Percentiles rank a stretch among this genome's conserved stretches.
Conservation (phyloP, 2,888 invertebrate genomes). For the Coelogynopora nodosa region DNA sequence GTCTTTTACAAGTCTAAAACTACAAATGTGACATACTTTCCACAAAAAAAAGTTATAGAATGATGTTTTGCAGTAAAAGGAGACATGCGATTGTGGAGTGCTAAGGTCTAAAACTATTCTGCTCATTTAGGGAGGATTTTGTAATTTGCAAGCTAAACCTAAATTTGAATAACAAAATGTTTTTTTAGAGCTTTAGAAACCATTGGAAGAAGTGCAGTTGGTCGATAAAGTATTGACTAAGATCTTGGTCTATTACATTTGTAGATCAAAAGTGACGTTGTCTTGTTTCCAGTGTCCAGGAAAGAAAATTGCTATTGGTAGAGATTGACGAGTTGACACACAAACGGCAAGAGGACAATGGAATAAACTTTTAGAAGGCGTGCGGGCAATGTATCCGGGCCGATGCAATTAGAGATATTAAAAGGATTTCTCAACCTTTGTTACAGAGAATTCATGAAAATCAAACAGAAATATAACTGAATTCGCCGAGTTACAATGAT, state of each 20-base stretch:
- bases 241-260: neutral
- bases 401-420: neutral
- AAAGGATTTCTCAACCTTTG: neutral
- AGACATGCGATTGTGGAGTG: constrained; percentile 8
- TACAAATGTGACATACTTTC: constrained; percentile 12
- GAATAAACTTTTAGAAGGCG: neutral
- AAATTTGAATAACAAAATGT: neutral
- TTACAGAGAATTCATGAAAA: neutral
- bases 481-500: neutral
- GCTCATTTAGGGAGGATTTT: neutral
- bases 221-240: neutral
- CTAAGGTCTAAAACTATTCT: neutral
- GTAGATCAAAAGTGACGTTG: neutral
- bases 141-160: neutral
- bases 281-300: neutral
- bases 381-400: neutral
- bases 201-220: constrained; percentile 6
- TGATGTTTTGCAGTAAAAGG: neutral
- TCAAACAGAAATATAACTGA: neutral
- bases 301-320: neutral
- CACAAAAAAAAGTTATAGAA: constrained; percentile 10
- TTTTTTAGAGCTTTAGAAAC: neutral
- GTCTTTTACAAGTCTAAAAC: constrained; percentile 5
- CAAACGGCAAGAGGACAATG: neutral
- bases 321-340: neutral